Evolutionary conservation across 1,140 invertebrate genomes (phyloP).

Genomic region (Sarcophaga bullata): DNA sequence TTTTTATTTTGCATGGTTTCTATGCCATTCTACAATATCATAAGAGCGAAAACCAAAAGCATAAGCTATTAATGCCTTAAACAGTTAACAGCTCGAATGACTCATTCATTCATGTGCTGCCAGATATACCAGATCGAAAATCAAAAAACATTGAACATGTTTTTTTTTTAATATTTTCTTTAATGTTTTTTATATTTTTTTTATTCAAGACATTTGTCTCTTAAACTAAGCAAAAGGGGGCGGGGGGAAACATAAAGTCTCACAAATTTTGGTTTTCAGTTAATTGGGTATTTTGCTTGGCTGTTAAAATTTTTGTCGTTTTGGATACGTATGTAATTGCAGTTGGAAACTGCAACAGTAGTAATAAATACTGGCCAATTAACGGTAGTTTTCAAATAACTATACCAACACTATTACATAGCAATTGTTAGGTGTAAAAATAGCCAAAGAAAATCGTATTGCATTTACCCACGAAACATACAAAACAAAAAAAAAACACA

Average conservation of each 20-base stretch:
- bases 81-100: neutral
- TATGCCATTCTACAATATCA: no score
- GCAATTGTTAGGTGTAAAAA: neutral
- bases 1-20: no score
- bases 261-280: constrained; percentile 1
- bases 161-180: constrained; percentile 4
- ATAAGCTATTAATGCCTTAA: neutral
- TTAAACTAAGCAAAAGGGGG: neutral
- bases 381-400: constrained; percentile 1
- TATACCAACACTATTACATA: neutral
- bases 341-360: neutral
- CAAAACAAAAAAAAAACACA: neutral
- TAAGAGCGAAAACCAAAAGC: neutral
- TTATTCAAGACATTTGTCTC: neutral
- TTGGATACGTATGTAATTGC: neutral
- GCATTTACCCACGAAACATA: no score
- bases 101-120: neutral
- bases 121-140: no score
- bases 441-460: neutral
- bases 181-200: neutral
- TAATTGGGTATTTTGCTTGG: neutral
- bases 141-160: neutral
- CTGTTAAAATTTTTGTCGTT: no score
- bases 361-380: constrained; percentile 1
- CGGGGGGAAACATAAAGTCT: neutral